These are phyloP conservation scores for Boleophthalmus pectinirostris DNA, from an alignment of 2,113 vertebrate species.

Conservation along the genomic window DNA sequence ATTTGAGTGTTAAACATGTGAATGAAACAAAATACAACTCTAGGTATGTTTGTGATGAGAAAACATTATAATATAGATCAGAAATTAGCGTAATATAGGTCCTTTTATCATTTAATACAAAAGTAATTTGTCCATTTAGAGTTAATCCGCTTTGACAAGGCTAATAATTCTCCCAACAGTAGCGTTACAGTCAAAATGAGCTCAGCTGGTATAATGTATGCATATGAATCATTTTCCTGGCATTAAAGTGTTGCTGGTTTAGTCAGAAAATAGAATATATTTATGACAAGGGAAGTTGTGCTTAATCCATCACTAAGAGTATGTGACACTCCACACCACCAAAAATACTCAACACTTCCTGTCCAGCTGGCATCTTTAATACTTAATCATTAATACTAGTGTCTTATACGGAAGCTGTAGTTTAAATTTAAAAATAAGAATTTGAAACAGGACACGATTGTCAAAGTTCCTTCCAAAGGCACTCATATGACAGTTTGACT, in stretches of 20 bases:
- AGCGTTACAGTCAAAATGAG: not conserved
- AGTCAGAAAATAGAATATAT: not conserved
- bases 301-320: not conserved
- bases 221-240: not conserved
- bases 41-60: no score
- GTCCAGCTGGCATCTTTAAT: not conserved
- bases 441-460: no score
- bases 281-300: conserved; percentile 1
- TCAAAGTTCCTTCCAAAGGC: no score
- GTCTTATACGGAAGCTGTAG: no score
- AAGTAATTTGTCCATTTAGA: not conserved
- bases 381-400: no score
- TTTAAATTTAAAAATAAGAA: no score
- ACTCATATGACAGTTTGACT: no score
- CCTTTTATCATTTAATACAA: not conserved
- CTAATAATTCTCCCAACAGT: not conserved
- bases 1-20: no score
- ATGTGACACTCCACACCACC: not conserved
- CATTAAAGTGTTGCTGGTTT: not conserved
- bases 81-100: no score
- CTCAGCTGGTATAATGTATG: not conserved
- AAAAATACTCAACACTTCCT: not conserved
- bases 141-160: not conserved
- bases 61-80: no score
- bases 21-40: no score